Base-by-base conservation (phyloP, 1,140 invertebrate species). In the Luehdorfia chinensis region DNA sequence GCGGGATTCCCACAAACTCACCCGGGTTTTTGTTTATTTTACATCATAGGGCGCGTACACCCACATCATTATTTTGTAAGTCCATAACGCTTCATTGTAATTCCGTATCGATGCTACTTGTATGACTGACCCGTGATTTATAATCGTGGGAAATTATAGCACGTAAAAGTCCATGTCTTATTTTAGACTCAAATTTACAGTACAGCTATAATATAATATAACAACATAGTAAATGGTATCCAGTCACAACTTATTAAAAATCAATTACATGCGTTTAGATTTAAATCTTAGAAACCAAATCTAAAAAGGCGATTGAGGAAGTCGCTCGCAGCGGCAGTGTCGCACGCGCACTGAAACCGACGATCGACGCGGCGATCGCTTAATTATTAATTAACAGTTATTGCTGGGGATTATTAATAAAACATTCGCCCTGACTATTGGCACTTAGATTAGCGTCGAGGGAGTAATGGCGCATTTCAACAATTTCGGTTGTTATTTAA, bases 401-500 rank as follows among this genome's bases (percentile, higher is more conserved):
- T 74, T 72, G 76, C 72, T 46, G 56, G 59, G 69, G 73, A 81
- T 84, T 85, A 81, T 80, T 81, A 85, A 81, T 80, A 81, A 85
- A 86, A 84, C 81, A 86, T 85, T 84, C 74, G 74, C 75, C 78
- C 78, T 77, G 68, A 75, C 81, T 85, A 85, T 85, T 78, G 81
- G 79, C 81, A 81, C 81, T 85, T 81, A 84, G 81, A 86, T 86
- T 86, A 86, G 68, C 79, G 75, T 60, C 62, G 81, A 80, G 81
- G 77, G 81, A 84, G 78, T 84, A 84, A 86, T 86, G 81, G 79
- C 79, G 81, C 81, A 86, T 86, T 86, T 84, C 81, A 86, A 84
- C 81, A 84, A 86, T 84, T 86, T 86, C 79, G 81, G 81, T 86
- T 86, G 83, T 86, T 86, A 86, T 86, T 86, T 86, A 86, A 86